phyloP scores from a whole-genome alignment of 1,140 invertebrate genomes.

The Muscidifurax raptorellus region DNA sequence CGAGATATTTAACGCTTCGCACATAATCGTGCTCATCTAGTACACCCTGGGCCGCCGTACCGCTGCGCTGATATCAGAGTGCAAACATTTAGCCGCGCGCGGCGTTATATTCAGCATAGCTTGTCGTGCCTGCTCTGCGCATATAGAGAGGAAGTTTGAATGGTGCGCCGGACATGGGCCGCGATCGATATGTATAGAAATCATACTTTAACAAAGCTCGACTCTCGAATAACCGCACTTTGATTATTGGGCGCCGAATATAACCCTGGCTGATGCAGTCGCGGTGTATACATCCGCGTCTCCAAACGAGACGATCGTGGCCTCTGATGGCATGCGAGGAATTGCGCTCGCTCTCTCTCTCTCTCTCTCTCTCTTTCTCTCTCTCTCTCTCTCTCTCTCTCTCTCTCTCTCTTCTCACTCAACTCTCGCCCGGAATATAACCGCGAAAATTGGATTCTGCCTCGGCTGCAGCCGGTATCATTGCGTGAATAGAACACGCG shows the following conservation, averaged over 20 bases:
- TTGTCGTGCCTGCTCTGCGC: background rate
- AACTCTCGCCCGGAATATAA: conserved; percentile 15
- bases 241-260: conserved; percentile 45
- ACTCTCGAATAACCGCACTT: conserved; percentile 43
- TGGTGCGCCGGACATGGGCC: background rate
- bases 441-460: conserved; percentile 50
- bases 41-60: background rate
- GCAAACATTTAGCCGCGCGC: conserved; percentile 38
- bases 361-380: background rate
- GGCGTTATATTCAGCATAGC: conserved; percentile 11
- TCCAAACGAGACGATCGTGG: conserved; percentile 6
- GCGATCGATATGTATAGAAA: conserved; percentile 22
- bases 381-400: background rate
- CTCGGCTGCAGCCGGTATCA: background rate
- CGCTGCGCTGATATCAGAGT: conserved; percentile 6
- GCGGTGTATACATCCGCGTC: background rate
- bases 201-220: conserved; percentile 39
- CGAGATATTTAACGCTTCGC: conserved; percentile 52
- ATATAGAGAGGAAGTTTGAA: conserved; percentile 12
- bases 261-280: background rate
- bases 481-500: conserved; percentile 34
- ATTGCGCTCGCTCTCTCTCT: background rate
- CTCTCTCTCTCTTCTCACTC: too few relatives aligned
- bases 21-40: conserved; percentile 48
- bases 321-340: background rate